Base-by-base conservation (phyloP, 1,140 invertebrate genomes). In the Musca domestica region DNA sequence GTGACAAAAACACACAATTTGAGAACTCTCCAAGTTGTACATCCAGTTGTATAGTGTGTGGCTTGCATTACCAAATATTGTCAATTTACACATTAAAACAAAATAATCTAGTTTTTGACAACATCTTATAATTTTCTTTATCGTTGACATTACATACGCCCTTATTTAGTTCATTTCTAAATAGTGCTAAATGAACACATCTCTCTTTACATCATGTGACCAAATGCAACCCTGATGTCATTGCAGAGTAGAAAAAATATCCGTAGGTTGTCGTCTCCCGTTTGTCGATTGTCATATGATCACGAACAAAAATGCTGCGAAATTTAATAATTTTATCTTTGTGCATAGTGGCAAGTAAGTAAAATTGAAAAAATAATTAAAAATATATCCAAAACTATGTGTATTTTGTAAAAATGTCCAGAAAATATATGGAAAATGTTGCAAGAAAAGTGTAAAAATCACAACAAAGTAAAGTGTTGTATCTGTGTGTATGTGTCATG, bases 301-400 rank as follows among this genome's bases (percentile, higher is more conserved):
- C 78, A 41, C 68, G 72, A 77, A 27, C n/a, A 47, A 79, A 81
- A 74, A 81, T 81, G 79, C 73, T 81, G 68, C 72, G 66, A 70
- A 74, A 70, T 74, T 68, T 73, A 56, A 64, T 78, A 63, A 71
- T 81, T 71, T 76, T 81, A 64, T 74, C 74, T 67, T 75, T 76
- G 61, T 75, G 77, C 64, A 71, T 80, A 34, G 73, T 76, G 68
- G 77, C 77, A 74, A 78, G 78, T 81, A 78, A 81, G 78, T 80
- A 74, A 61, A 34, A 61, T 61, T 61, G 14, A 67, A 72, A 56
- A 63, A 47, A 48, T 49, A 25, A 51, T 12, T 47, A 48, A 9
- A 51, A 56, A 17, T 58, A n/a, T 14, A 58, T 9, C 15, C 9
- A 34, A 61, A 61, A 41, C 27, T 1, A 19, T 41, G 27, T 19